phyloP scores from a whole-genome alignment of 1,140 invertebrate species.

The Euborellia annulipes region DNA sequence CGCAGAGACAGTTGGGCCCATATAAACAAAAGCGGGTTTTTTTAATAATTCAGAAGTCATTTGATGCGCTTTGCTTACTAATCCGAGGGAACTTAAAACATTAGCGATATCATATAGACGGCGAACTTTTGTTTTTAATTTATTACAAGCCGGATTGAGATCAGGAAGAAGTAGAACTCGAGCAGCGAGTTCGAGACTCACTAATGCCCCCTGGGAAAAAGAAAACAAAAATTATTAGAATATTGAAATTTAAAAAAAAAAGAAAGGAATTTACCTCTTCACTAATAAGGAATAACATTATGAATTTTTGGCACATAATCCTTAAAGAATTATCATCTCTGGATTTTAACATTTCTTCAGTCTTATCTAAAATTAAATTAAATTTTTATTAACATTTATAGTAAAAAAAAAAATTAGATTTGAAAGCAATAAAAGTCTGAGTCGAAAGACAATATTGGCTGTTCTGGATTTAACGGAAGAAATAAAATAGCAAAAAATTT shows the following conservation, averaged over 20 bases:
- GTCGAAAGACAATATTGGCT: no score
- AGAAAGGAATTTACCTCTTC: conserved; percentile 35
- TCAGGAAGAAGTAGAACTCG: conserved; percentile 39
- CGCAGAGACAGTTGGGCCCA: conserved; percentile 36
- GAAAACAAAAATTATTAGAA: conserved; percentile 8
- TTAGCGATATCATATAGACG: conserved; percentile 60
- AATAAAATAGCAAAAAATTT: no score
- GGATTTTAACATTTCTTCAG: conserved; percentile 7
- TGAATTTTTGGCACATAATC: conserved; percentile 51
- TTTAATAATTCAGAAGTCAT: conserved; percentile 32
- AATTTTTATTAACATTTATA: neutral
- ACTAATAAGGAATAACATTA: conserved; percentile 52
- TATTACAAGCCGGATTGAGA: conserved; percentile 27
- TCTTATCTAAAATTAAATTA: neutral
- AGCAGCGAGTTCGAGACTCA: conserved; percentile 51
- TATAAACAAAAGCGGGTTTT: conserved; percentile 52
- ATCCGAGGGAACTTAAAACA: conserved; percentile 47
- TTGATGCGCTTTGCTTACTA: conserved; percentile 45
- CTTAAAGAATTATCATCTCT: conserved; percentile 43
- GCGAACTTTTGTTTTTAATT: conserved; percentile 46
- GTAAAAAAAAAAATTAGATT: neutral
- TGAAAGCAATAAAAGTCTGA: neutral
- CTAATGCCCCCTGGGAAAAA: conserved; percentile 40
- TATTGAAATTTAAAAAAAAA: conserved; percentile 3
- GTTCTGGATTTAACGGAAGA: no score